A percentile compares a stretch with the other conserved stretches of the same genome.
Conservation (phyloP, 2,888 invertebrate species). For the Ennomos fuscantarius region DNA sequence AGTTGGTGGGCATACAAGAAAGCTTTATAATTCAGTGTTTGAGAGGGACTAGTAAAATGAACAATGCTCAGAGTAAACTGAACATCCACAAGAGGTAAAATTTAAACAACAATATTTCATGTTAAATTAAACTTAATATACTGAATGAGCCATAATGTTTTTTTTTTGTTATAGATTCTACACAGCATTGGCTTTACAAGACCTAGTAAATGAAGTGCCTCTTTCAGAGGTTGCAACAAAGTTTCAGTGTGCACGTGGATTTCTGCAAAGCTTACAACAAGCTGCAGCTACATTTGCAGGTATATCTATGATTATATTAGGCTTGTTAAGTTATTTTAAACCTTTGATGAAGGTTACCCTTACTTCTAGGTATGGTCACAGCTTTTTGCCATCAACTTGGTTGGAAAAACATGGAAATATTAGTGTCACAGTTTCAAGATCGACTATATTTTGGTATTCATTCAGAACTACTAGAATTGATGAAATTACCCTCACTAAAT, state of each 20-base stretch:
- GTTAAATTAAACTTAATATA: background rate
- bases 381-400: conserved; percentile 97
- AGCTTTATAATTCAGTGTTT: conserved; percentile 92
- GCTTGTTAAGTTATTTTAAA: background rate
- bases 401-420: conserved; percentile 95
- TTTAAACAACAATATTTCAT: background rate
- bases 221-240: conserved; percentile 92
- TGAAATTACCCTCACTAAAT: conserved; percentile 93
- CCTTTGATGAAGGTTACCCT: background rate
- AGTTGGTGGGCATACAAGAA: conserved; percentile 95
- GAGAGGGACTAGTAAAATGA: conserved; percentile 86
- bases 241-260: conserved; percentile 94
- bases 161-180: conserved; percentile 87
- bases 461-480: conserved; percentile 95
- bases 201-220: conserved; percentile 96
- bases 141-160: background rate
- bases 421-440: conserved; percentile 97
- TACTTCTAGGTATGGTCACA: conserved; percentile 94
- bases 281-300: conserved; percentile 97
- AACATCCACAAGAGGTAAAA: conserved; percentile 87
- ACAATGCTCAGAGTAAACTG: conserved; percentile 81
- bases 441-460: conserved; percentile 97
- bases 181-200: conserved; percentile 95
- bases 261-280: conserved; percentile 97
- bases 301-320: conserved; percentile 50